Base-by-base conservation (phyloP, 30 jellyfish, hydroid and myxozoan species). In the Pelagia noctiluca region DNA sequence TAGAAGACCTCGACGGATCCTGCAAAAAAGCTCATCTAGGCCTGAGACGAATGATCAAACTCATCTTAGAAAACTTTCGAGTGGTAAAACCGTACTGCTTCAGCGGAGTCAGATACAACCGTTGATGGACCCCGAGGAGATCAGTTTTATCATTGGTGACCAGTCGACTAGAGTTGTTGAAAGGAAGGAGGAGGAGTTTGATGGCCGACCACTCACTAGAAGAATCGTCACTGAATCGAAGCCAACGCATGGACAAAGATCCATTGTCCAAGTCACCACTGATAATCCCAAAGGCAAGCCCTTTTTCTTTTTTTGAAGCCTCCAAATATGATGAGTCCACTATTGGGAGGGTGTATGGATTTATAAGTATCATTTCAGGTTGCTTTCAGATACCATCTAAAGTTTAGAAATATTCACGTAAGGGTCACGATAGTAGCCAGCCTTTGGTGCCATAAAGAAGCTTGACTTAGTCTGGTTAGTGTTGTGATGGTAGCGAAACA, bases 161-260 rank as follows among this genome's bases (percentile, higher is more conserved):
- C 60, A 61, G 31, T 38, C 89, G 28, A 57, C 80, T 12, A 69
- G 57, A 42, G 57, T 81, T 12, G 69, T 81, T 29, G 84, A 81
- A 35, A 24, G 46, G 29, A 48, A 62, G 33, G 24, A 60, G 0
- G 91, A 66, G 21, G 83, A 69, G 10, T 16, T 16, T 26, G 71
- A 54, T 5, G 70, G 68, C 35, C 84, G 34, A n/a, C 23, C 60
- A 13, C 65, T 33, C 29, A 69, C 71, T 11, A 46, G 91, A 34
- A 81, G 91, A 33, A 77, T 81, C 10, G 68, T 81, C 23, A 28
- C 90, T 2, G 75, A 81, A 5, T 37, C 83, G 24, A 63, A 81
- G 1, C 28, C 79, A 16, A 42, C 8, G 5, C 52, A 67, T 46
- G 23, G 47, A 13, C 26, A 31, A 19, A 2, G 71, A 0, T 64